phyloP scores from a whole-genome alignment of 2,888 invertebrate genomes.

The Dromius quadrimaculatus region DNA sequence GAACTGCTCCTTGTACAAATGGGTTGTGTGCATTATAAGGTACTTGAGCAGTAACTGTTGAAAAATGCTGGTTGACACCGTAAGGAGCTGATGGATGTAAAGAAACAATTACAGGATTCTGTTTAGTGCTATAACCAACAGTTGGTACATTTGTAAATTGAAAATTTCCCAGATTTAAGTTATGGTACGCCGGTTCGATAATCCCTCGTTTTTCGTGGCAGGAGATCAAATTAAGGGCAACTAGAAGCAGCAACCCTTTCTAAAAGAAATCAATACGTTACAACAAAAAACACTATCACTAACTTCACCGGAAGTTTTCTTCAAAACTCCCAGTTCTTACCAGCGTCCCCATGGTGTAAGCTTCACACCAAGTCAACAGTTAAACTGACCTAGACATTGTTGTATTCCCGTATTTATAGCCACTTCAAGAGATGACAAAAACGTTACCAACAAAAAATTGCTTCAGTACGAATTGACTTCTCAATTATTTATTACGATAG shows the following conservation, averaged over 20 bases:
- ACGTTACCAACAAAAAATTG: slow-evolving; percentile 7
- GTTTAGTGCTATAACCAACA: background rate
- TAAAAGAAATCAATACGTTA: background rate
- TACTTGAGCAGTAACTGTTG: background rate
- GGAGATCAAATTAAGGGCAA: background rate
- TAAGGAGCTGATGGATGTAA: background rate
- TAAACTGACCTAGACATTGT: slow-evolving; percentile 45
- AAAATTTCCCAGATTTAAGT: too few relatives aligned
- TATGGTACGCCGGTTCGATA: background rate
- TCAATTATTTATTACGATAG: slow-evolving; percentile 12
- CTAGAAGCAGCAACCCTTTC: background rate
- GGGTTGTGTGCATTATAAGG: background rate
- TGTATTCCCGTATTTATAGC: slow-evolving; percentile 20
- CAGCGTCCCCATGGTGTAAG: slow-evolving; percentile 10
- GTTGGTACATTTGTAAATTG: too few relatives aligned
- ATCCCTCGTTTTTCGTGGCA: background rate
- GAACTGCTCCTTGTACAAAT: background rate
- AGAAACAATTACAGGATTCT: background rate
- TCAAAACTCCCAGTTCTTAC: slow-evolving; percentile 5
- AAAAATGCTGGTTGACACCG: background rate
- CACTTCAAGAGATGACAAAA: background rate
- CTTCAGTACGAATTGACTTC: background rate
- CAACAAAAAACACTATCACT: background rate
- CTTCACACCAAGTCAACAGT: background rate
- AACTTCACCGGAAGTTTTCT: background rate